A percentile compares a stretch with the other conserved stretches of the same genome.
Evolutionary conservation across 1,140 invertebrate genomes (phyloP).

Genomic region (Planococcus citri): DNA sequence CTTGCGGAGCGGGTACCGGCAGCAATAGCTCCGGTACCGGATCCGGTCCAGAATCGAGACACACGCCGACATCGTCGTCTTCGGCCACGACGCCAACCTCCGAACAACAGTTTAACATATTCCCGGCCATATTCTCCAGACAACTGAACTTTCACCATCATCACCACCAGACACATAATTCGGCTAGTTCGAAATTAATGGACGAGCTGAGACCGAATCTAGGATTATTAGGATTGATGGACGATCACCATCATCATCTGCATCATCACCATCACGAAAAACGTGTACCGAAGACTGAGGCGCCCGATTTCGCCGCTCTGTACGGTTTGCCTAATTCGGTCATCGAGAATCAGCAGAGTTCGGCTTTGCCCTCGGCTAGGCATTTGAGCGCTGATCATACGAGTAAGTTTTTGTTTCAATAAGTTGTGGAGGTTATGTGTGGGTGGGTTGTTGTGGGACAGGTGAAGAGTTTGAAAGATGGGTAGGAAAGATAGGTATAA

Average conservation of each 20-base stretch:
- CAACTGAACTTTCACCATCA: slow-evolving; percentile 56
- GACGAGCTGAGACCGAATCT: slow-evolving; percentile 69
- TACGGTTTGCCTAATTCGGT: slow-evolving; percentile 40
- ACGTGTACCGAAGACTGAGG: slow-evolving; percentile 39
- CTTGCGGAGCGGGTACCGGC: slow-evolving; percentile 11
- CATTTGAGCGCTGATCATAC: slow-evolving; percentile 43
- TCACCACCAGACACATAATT: slow-evolving; percentile 24
- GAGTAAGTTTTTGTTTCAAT: slow-evolving; percentile 33
- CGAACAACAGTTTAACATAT: slow-evolving; percentile 74
- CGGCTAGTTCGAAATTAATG: slow-evolving; percentile 47
- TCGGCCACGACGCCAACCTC: slow-evolving; percentile 29
- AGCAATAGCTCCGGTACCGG: slow-evolving; percentile 18
- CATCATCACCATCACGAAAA: slow-evolving; percentile 27
- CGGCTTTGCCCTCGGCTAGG: slow-evolving; percentile 42
- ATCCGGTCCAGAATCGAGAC: slow-evolving; percentile 11
- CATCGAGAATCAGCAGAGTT: slow-evolving; percentile 34
- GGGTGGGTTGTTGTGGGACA: too few species aligned
- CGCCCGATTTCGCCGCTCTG: slow-evolving; percentile 63
- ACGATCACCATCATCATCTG: slow-evolving; percentile 48
- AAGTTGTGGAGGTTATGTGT: too few species aligned
- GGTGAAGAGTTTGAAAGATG: too few species aligned
- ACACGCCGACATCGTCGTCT: slow-evolving; percentile 4
- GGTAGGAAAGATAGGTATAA: too few species aligned
- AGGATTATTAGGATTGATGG: slow-evolving; percentile 60
- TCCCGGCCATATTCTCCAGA: slow-evolving; percentile 73